Conservation (phyloP, 2,113 vertebrate genomes). For the Bungarus multicinctus region DNA sequence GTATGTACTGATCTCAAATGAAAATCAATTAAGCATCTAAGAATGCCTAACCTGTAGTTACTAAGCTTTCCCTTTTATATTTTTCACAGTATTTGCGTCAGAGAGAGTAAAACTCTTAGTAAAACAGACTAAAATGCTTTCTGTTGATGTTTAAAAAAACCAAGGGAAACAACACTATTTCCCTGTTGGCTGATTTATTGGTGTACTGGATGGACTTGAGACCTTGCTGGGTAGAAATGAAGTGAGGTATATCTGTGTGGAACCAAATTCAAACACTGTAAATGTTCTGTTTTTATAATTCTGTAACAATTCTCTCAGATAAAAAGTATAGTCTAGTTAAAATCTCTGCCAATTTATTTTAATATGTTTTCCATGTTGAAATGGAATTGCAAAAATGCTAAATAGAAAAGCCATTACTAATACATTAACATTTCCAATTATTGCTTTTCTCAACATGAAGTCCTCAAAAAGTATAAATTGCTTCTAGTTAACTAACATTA, state of each 20-base stretch:
- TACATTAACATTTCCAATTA: neutral
- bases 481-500: neutral
- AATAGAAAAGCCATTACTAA: neutral
- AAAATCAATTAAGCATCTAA: neutral
- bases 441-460: neutral
- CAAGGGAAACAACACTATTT: neutral
- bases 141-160: constrained; percentile 2
- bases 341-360: neutral
- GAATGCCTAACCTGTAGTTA: neutral
- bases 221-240: neutral
- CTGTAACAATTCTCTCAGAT: neutral
- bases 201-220: neutral
- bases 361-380: neutral
- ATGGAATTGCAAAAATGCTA: neutral
- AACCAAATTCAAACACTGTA: neutral
- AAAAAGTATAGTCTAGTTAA: neutral
- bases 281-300: neutral
- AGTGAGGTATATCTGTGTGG: neutral
- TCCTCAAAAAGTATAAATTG: neutral
- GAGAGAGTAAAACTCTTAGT: constrained; percentile 6
- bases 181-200: neutral
- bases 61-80: neutral
- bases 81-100: neutral
- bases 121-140: constrained; percentile 36
- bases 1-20: neutral